phyloP scores from a whole-genome alignment of 2,888 invertebrate species.

The Hypolimnas misippus region DNA sequence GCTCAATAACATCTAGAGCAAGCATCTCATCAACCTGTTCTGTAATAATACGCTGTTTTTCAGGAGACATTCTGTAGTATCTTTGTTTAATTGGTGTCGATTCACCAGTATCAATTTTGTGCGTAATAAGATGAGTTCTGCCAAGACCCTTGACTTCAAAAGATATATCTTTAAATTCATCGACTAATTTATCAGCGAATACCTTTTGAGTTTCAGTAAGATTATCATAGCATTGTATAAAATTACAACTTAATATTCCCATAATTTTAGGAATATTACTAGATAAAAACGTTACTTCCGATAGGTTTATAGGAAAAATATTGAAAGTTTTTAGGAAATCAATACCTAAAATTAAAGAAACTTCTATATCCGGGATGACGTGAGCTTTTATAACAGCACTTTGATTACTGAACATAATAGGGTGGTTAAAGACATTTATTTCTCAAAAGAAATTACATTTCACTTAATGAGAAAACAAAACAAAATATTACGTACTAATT shows the following conservation, averaged over 20 bases:
- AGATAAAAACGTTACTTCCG: too few species aligned
- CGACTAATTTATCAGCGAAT: constrained; percentile 31
- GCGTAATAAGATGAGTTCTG: constrained; percentile 37
- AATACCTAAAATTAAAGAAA: constrained; percentile 34
- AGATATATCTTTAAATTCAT: constrained; percentile 40
- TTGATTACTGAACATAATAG: constrained; percentile 29
- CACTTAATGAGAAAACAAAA: too few species aligned
- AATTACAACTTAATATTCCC: too few species aligned
- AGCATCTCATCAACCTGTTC: constrained; percentile 48
- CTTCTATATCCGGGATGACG: constrained; percentile 29
- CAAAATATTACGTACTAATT: too few species aligned
- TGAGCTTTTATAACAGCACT: constrained; percentile 26
- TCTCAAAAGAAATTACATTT: too few species aligned
- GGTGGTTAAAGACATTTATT: too few species aligned
- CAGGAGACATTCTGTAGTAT: constrained; percentile 45
- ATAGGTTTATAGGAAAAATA: constrained; percentile 29
- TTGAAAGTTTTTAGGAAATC: constrained; percentile 40
- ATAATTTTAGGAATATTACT: too few species aligned
- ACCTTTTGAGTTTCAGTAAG: constrained; percentile 11
- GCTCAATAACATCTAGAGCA: constrained; percentile 39
- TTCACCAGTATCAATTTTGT: constrained; percentile 46
- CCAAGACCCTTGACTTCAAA: constrained; percentile 39
- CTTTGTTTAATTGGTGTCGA: constrained; percentile 45
- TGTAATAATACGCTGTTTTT: constrained; percentile 38
- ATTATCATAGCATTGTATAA: too few species aligned